Base-by-base conservation (phyloP, 2,797 vertebrate species). In the Steatocranus sp. region DNA sequence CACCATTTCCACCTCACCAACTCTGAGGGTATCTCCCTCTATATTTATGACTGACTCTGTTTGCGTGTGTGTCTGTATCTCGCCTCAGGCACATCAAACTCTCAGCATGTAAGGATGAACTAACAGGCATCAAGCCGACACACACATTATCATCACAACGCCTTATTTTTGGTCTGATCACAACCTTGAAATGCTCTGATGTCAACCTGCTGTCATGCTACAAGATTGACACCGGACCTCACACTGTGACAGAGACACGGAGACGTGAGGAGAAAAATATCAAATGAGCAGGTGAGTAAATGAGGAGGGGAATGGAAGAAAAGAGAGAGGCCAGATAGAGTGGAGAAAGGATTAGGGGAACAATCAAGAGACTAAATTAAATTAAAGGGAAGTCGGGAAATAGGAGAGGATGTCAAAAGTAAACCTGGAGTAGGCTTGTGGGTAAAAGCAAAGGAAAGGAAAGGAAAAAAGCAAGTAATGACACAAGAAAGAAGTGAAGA, bases 41-140 rank as follows among this genome's bases (percentile, higher is more conserved):
- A 56, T 81, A 78, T 86, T 77, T 88, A 82, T 80, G 74, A 75
- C 34, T 4, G 3, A 73, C 66, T 79, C 3, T 32, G 48, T 74
- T 77, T 75, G 79, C 61, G 1, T 73, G 53, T 61, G 58, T 80
- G 75, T 75, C 83, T 50, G 51, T 41, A 74, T 82, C 49, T 88
- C 9, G 77, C 89, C 86, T 86, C 53, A 76, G 85, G 85, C 93
- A 86, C 88, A 86, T 92, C 86, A 90, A 91, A 89, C 85, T 87
- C 89, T 75, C 87, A 87, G 91, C 90, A 82, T 88, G 91, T 81
- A 20, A 81, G 76, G 70, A 76, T 80, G 86, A 87, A 86, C 89
- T 87, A 89, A 85, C 92, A 89, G 87, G 88, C 82, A 83, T 84
- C 84, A 82, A 74, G 78, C 78, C 79, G 30, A 75, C 84, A 83